These are phyloP conservation scores for Apodemus speciosus DNA, from an alignment of 2,113 vertebrate species.

Conservation along the genomic window DNA sequence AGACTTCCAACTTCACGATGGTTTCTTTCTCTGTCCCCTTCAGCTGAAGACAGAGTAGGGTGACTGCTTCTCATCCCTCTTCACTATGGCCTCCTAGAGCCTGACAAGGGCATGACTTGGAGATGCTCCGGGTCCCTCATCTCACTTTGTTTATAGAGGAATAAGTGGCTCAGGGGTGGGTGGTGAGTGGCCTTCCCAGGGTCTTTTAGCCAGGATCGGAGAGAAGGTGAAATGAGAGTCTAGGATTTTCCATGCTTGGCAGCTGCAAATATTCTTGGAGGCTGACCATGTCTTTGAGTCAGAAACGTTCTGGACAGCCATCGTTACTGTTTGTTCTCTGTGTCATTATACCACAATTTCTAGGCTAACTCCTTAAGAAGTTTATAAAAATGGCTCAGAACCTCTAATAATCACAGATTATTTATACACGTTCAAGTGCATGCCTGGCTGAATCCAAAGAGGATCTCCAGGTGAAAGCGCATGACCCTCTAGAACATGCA, in stretches of 20 bases:
- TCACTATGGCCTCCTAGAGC: not conserved
- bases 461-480: not conserved
- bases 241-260: constrained; percentile 12
- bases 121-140: not conserved
- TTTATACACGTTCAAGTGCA: not conserved
- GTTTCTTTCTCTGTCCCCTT: not conserved
- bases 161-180: not conserved
- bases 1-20: not conserved
- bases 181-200: not conserved
- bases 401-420: not conserved
- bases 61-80: not conserved
- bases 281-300: constrained; percentile 29
- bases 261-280: not conserved
- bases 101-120: not conserved
- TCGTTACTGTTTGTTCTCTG: constrained; percentile 39
- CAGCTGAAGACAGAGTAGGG: not conserved
- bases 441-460: not conserved
- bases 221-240: not conserved
- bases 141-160: not conserved
- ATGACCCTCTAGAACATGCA: not conserved
- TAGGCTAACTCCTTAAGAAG: not conserved
- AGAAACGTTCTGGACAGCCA: constrained; percentile 15
- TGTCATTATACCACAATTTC: not conserved
- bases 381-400: constrained; percentile 46
- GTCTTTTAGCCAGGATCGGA: not conserved